Base-by-base conservation (phyloP, 1,140 invertebrate species). In the Scaptomyza graminum region DNA sequence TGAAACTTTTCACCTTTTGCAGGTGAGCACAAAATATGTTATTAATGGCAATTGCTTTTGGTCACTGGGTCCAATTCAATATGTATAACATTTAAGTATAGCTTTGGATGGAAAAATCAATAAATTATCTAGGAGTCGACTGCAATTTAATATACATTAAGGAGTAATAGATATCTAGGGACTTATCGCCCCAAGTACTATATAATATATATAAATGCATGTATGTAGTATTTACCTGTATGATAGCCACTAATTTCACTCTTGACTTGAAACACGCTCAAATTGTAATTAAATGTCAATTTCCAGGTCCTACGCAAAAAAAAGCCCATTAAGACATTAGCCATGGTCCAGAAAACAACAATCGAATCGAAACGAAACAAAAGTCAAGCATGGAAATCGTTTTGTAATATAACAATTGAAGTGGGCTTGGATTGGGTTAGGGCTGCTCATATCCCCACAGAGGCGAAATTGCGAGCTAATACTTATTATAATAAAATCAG, bases 131-230 rank as follows among this genome's bases (percentile, higher is more conserved):
- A 51, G n/a, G 9, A 12, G n/a, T 43, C 43, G 15, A 28, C 78
- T 78, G 81, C 74, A 85, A 82, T 85, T 85, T 85, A 85, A 87
- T 82, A 72, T 72, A 68, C 78, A 85, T 85, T 85, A 87, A 51
- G 43, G 60, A 41, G 34, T 64, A 75, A 81, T 77, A 73, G 72
- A 85, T 84, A 76, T 73, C 74, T 69, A 51, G 51, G 54, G 57
- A 72, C 49, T 67, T 68, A 71, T 75, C 67, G 50, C 50, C 41
- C 25, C 18, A 46, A 57, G 55, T 55, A 37, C 11, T 67, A 49
- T 18, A 56, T 22, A 25, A 4, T 9, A 16, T 49, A 31, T 37
- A 16, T 28, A 28, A 2, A 28, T 28, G 18, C 18, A 28, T 28
- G 37, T 25, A 1, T 44, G 61, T 61, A n/a, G 13, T 68, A 51